These are phyloP conservation scores for Gonatopus flavifemur DNA, from an alignment of 1,140 invertebrate species.

Conservation along the genomic window DNA sequence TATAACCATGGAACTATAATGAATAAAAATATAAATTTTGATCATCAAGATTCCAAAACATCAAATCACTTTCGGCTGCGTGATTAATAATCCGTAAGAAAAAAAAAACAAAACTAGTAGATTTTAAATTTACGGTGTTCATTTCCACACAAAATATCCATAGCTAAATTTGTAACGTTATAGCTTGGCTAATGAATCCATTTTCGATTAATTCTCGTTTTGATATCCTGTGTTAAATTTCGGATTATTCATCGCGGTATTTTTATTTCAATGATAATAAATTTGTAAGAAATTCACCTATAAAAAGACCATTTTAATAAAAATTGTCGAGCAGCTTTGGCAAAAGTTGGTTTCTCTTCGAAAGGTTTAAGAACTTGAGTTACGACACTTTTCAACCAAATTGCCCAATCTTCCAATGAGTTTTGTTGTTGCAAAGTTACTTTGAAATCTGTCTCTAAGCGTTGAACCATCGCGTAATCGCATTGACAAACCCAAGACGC, in stretches of 20 bases:
- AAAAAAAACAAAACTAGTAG: conserved; percentile 1
- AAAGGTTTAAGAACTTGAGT: conserved; percentile 85
- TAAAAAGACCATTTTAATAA: conserved; percentile 99
- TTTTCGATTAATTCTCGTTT: too few species aligned
- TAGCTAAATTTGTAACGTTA: too few species aligned
- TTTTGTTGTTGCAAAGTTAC: conserved; percentile 89
- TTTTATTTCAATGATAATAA: background rate
- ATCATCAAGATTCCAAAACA: too few species aligned
- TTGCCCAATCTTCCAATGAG: conserved; percentile 94
- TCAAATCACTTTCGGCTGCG: too few species aligned
- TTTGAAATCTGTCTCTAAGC: conserved; percentile 93
- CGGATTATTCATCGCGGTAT: too few species aligned
- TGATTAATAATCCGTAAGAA: too few species aligned
- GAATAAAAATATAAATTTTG: conserved; percentile 6
- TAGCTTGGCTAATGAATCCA: too few species aligned
- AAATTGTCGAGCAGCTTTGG: conserved; percentile 91
- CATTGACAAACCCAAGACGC: conserved; percentile 98
- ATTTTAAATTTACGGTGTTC: too few species aligned
- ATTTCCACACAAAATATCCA: too few species aligned
- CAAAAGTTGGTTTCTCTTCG: conserved; percentile 81
- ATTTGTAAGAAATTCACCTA: conserved; percentile 62
- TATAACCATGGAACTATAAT: conserved; percentile 89
- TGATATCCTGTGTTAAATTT: too few species aligned
- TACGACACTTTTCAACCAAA: conserved; percentile 93
- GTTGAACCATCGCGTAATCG: conserved; percentile 81